Base-by-base conservation (phyloP, 2,113 vertebrate genomes). In the Megaceryle maxima region DNA sequence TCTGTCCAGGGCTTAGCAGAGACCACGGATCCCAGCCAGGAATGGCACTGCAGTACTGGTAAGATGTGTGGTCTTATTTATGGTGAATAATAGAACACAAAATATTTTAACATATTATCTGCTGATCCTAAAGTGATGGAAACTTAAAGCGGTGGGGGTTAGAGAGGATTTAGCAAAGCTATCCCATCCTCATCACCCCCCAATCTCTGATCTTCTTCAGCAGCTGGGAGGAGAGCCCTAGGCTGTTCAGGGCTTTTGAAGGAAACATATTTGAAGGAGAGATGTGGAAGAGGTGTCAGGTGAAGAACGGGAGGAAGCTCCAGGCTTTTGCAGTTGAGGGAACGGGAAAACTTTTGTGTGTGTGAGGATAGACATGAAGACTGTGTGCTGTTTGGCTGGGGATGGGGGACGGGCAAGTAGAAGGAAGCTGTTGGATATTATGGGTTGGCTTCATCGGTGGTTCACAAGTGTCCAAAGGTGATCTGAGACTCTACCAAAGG, bases 41-140 rank as follows among this genome's bases (percentile, higher is more conserved):
- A 74, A 5, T 12, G 43, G 24, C n/a, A 26, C 53, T 67, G 24
- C 18, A 33, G 39, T 16, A 29, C 75, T 87, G 37, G 16, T 78
- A 46, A 46, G 56, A 25, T 0, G 0, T 33, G 37, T 1, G 0
- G 9, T 63, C 7, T 31, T 75, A 37, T 24, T 83, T 41, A 55
- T 35, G 22, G 17, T 39, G 5, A 57, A 55, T 55, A 75, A 44
- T 16, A 43, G 21, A 92, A 62, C 87, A 35, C 7, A 15, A 18
- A 64, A 21, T 60, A 28, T 50, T 70, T 88, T 39, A 59, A 50
- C 39, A 11, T 31, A 29, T 25, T 25, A 7, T 21, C 5, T 53
- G 14, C 20, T 79, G 16, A 35, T 75, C 31, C 33, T 90, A 16
- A 26, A 75, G 29, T 29, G 53, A 29, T n/a, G 31, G 57, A 64